Evolutionary conservation across 2,113 vertebrate genomes (phyloP).

Genomic region (Alethe castanea): DNA sequence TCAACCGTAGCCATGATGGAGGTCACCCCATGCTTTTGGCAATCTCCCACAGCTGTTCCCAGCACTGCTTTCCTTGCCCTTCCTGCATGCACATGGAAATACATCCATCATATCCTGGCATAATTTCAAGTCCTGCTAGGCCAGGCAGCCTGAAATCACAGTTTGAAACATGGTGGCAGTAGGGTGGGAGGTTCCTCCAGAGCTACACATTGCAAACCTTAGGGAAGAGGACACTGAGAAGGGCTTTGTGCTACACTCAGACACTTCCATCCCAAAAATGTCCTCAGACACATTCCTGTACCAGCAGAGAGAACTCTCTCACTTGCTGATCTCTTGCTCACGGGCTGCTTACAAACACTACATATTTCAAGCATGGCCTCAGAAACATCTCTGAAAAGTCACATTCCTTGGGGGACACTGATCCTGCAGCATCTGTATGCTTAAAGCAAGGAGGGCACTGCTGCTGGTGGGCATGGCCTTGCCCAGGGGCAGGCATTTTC

Average conservation of each 20-base stretch:
- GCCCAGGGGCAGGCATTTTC: not conserved
- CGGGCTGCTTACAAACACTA: not conserved
- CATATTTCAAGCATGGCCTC: rapidly evolving
- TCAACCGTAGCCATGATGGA: not conserved
- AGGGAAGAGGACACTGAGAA: not conserved
- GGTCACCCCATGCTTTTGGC: not conserved
- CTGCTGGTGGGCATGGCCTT: rapidly evolving
- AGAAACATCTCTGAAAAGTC: not conserved
- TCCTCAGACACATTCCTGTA: not conserved
- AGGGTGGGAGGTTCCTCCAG: not conserved
- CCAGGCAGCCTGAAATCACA: not conserved
- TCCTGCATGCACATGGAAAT: not conserved
- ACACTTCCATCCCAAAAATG: not conserved
- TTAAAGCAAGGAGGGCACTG: not conserved
- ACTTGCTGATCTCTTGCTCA: not conserved
- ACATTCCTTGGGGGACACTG: rapidly evolving
- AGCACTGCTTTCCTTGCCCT: not conserved
- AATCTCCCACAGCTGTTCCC: not conserved
- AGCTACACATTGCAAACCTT: not conserved
- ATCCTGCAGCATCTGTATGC: not conserved
- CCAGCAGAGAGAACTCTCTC: not conserved
- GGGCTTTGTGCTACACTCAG: not conserved
- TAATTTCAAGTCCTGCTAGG: not conserved
- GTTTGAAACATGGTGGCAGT: not conserved
- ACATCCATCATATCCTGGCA: not conserved